These are phyloP conservation scores for Erythrocercus mccallii DNA, from an alignment of 2,113 vertebrate genomes.

Conservation along the genomic window DNA sequence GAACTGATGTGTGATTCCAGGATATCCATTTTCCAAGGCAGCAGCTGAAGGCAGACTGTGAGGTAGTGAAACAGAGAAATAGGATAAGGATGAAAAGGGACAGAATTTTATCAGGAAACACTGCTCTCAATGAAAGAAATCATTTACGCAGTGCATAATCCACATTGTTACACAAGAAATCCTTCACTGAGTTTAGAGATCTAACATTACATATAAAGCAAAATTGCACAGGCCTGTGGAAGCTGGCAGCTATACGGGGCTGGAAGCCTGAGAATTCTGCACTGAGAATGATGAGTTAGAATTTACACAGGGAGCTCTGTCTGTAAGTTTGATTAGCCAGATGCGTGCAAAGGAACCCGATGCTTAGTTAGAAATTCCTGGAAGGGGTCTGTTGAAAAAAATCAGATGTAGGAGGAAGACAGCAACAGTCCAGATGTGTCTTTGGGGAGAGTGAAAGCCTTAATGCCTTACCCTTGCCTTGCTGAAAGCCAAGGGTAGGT, in stretches of 20 bases:
- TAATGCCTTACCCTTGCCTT: not conserved
- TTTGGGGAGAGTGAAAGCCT: not conserved
- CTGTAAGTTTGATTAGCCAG: not conserved
- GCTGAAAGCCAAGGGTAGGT: not conserved
- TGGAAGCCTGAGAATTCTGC: not conserved
- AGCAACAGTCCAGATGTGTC: not conserved
- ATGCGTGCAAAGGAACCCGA: not conserved
- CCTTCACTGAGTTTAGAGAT: not conserved
- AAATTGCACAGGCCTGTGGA: not conserved
- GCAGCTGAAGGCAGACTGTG: not conserved
- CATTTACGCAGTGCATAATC: not conserved
- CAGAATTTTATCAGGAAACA: not conserved
- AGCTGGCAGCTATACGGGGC: not conserved
- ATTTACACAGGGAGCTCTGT: not conserved
- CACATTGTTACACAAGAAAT: conserved; percentile 21
- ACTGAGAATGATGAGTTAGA: not conserved
- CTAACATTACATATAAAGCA: not conserved
- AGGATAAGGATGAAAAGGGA: not conserved
- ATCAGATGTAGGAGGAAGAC: not conserved
- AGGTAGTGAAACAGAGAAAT: not conserved
- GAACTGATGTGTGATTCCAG: not conserved
- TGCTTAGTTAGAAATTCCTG: not conserved
- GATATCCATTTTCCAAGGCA: not conserved
- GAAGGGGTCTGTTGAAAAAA: not conserved
- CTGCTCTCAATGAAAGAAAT: not conserved